Percentiles rank a stretch among this genome's conserved stretches.
Evolutionary conservation across 2,113 vertebrate species (phyloP).

Genomic region (human (Homo sapiens)): GRCh38 chr2:176384501-176385000

Average conservation of each 20-base stretch:
- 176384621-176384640: constrained; percentile 64
- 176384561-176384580: constrained; percentile 50
- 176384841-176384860: background rate
- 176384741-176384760: constrained; percentile 44
- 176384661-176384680: constrained; percentile 64
- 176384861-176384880: background rate
- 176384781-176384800: background rate
- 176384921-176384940: background rate
- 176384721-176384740: constrained; percentile 52
- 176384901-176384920: background rate
- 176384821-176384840: background rate
- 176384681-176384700: constrained; percentile 34
- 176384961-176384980: background rate
- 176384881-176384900: background rate
- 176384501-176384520: constrained; percentile 16
- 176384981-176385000: background rate
- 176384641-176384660: constrained; percentile 57
- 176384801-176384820: background rate
- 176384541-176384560: constrained; percentile 45
- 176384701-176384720: constrained; percentile 45
- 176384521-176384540: constrained; percentile 67
- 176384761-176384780: constrained; percentile 56
- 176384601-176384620: constrained; percentile 73
- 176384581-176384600: constrained; percentile 66
- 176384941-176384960: background rate